phyloP scores from a whole-genome alignment of 35 echinoderm and acorn worm genomes.

The Lytechinus variegatus region DNA sequence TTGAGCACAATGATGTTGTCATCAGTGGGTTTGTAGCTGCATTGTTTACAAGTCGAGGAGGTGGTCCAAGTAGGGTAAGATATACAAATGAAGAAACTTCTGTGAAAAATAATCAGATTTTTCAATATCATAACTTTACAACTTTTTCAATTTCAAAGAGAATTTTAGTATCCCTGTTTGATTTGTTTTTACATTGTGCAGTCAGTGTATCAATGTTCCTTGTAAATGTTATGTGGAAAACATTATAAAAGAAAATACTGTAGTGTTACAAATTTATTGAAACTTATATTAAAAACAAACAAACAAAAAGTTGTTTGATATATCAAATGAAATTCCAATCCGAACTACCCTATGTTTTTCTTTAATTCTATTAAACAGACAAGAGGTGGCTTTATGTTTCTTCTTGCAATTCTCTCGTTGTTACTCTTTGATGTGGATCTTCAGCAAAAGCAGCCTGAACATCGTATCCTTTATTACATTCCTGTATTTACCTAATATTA shows the following conservation, averaged over 20 bases:
- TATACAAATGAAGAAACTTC: not conserved
- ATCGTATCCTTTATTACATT: slow-evolving; percentile 90
- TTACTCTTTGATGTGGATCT: slow-evolving; percentile 94
- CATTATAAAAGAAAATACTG: too few relatives aligned
- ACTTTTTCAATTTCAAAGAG: too few relatives aligned
- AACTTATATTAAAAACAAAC: too few relatives aligned
- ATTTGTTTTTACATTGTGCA: too few relatives aligned
- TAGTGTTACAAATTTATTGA: too few relatives aligned
- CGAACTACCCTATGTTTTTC: not conserved
- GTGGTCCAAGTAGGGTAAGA: slow-evolving; percentile 82
- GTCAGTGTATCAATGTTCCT: too few relatives aligned
- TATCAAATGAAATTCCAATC: not conserved
- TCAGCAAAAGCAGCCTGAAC: slow-evolving; percentile 58
- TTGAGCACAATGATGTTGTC: slow-evolving; percentile 96
- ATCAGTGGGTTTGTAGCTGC: slow-evolving; percentile 74
- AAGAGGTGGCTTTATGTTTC: slow-evolving; percentile 84
- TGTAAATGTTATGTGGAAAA: too few relatives aligned
- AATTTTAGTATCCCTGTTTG: too few relatives aligned
- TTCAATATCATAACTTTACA: too few relatives aligned
- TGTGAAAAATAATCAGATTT: too few relatives aligned
- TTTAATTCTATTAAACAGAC: slow-evolving; percentile 62
- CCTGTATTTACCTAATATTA: too few relatives aligned
- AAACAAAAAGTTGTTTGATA: too few relatives aligned
- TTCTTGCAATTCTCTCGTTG: slow-evolving; percentile 74
- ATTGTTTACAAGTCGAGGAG: slow-evolving; percentile 82